Evolutionary conservation across 2,113 vertebrate species (phyloP).

Genomic region (Colinus virginianus): DNA sequence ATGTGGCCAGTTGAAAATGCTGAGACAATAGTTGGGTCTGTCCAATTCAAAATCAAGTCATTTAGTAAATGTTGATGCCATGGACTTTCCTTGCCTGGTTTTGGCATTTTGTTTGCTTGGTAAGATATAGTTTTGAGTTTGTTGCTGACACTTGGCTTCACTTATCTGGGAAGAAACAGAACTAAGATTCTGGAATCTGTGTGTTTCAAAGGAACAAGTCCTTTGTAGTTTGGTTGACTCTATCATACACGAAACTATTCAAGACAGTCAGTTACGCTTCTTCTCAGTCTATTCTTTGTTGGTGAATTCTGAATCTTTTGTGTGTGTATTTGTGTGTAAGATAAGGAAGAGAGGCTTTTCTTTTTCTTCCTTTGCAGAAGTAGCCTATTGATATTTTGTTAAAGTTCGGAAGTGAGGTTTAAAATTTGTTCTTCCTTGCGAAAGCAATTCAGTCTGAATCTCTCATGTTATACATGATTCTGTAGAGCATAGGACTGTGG

Average conservation of each 20-base stretch:
- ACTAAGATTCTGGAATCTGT: neutral
- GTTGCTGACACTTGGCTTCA: neutral
- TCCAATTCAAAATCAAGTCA: neutral
- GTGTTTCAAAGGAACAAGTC: neutral
- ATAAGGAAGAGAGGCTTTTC: neutral
- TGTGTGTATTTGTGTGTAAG: neutral
- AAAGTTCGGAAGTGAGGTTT: neutral
- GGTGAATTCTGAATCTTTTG: neutral
- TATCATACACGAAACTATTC: neutral
- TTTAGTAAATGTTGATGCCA: neutral
- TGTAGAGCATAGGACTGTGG: neutral
- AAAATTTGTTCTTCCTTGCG: neutral
- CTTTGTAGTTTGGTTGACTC: neutral
- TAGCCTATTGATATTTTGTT: neutral
- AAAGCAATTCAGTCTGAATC: neutral
- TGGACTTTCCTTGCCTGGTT: neutral
- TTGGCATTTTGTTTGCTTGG: no score
- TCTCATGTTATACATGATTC: neutral
- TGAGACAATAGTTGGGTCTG: neutral
- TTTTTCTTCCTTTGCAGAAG: neutral
- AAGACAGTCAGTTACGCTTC: neutral
- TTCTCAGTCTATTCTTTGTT: neutral
- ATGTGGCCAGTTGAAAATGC: neutral
- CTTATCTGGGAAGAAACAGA: neutral
- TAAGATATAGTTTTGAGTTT: neutral